These are phyloP conservation scores for Xyliphius kryptos DNA, from an alignment of 2,113 vertebrate species.

Conservation along the genomic window DNA sequence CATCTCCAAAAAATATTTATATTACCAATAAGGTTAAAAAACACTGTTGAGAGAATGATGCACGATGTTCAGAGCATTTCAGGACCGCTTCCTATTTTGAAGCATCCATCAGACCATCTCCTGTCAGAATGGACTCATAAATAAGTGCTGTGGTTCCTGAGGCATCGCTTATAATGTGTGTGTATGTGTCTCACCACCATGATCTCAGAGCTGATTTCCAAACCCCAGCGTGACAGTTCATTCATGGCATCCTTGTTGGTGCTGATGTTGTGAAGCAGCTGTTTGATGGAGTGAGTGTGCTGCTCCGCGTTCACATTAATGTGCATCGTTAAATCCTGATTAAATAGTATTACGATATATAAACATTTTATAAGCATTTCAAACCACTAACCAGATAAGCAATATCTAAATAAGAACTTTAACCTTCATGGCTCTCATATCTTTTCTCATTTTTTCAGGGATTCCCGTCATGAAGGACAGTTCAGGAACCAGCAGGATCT, in stretches of 20 bases:
- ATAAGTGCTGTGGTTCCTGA: too few species aligned
- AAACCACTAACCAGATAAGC: too few species aligned
- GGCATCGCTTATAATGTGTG: not conserved
- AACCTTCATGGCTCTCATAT: conserved; percentile 81
- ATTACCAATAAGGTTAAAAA: too few species aligned
- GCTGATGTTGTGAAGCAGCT: conserved; percentile 72
- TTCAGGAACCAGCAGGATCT: conserved; percentile 84
- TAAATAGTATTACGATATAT: too few species aligned
- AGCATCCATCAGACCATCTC: too few species aligned
- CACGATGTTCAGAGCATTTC: too few species aligned
- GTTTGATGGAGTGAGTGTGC: conserved; percentile 68
- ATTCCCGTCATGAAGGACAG: conserved; percentile 88
- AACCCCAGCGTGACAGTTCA: conserved; percentile 79
- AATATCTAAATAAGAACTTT: too few species aligned
- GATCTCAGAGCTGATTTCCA: conserved; percentile 65
- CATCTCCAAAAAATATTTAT: too few species aligned
- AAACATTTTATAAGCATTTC: too few species aligned
- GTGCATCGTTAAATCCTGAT: conserved; percentile 78
- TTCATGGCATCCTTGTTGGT: conserved; percentile 56
- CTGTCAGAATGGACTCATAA: too few species aligned
- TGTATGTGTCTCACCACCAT: conserved; percentile 58
- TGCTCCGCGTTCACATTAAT: conserved; percentile 75
- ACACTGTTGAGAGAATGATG: too few species aligned
- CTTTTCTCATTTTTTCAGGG: conserved; percentile 75
- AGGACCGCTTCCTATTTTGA: too few species aligned